phyloP scores from a whole-genome alignment of 2,888 invertebrate species.

The Apotomis capreana region DNA sequence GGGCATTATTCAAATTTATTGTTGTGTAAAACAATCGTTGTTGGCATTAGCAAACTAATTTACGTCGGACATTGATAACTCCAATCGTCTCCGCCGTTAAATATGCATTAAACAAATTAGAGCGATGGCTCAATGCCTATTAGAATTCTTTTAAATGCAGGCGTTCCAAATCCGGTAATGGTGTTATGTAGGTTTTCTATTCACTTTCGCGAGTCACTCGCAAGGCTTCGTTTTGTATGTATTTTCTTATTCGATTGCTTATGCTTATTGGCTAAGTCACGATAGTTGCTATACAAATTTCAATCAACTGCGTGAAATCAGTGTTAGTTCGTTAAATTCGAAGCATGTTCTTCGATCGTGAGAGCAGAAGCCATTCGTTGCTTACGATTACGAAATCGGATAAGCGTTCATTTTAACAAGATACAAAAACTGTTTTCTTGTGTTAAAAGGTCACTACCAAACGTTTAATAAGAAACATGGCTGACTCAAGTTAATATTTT shows the following conservation, averaged over 20 bases:
- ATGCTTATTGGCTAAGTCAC: conserved; percentile 31
- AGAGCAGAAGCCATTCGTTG: conserved; percentile 26
- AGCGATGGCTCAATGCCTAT: conserved; percentile 23
- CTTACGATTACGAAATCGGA: conserved; percentile 35
- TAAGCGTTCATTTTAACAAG: conserved; percentile 26
- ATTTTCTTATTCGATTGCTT: conserved; percentile 25
- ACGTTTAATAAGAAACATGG: conserved; percentile 3
- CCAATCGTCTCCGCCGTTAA: conserved; percentile 40
- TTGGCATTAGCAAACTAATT: conserved; percentile 21
- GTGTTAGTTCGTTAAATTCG: conserved; percentile 31
- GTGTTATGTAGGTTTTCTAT: conserved; percentile 13
- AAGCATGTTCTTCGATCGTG: conserved; percentile 24
- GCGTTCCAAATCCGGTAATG: conserved; percentile 11
- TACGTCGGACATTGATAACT: conserved; percentile 37
- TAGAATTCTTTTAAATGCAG: conserved; percentile 16
- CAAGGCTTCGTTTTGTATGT: conserved; percentile 14
- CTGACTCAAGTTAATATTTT: conserved; percentile 6
- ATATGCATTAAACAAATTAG: conserved; percentile 44
- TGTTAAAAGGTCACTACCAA: conserved; percentile 10
- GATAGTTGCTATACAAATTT: conserved; percentile 38
- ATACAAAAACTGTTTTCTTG: conserved; percentile 19
- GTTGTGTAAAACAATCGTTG: conserved; percentile 24
- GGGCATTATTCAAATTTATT: conserved; percentile 29
- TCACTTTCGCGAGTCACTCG: conserved; percentile 13
- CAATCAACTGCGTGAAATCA: conserved; percentile 38